Evolutionary conservation across 2,888 invertebrate genomes (phyloP), one percentile per base, ranked within the genome.

Genomic region (Sinentomon sp.): DNA sequence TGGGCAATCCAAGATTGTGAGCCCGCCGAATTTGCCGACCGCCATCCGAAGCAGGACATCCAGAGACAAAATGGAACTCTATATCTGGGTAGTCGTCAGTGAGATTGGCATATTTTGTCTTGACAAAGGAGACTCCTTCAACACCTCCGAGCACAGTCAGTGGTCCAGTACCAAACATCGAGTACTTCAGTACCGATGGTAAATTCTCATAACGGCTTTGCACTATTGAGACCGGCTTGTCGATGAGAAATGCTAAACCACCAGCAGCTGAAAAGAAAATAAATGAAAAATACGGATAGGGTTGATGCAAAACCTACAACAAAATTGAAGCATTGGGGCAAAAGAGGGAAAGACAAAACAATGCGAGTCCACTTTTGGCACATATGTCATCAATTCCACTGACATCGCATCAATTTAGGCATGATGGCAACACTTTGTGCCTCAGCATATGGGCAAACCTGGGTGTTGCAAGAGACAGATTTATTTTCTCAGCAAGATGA

Each of bases 1-100:
- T n/a, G n/a, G n/a, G n/a, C 17, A 47, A 43, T 2, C 42, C 43
- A 27, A 49, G 42, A 1, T 50, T 49, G 36, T 51, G 50, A 6
- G 50, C 49, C 31, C 48, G 46, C 25, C 50, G 48, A 21, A 53
- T 50, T 27, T 51, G 51, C 13, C 46, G 38, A 30, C 55, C 50
- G 30, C 48, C 53, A 40, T 53, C 51, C 5, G 52, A 46, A 17
- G 48, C 48, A 24, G 52, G 49, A 31, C 43, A 76, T 1, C 83
- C 78, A 2, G 83, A 82, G 3, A 82, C 80, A 71, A 85, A 82
- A 47, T 85, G 83, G 45, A 83, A 76, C 45, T 85, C 80, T 28
- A 85, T 68, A 45, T 85, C 83, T 0, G 83, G 83, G 65, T 75
- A 77, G 39, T 69, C 62, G 2, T 68, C 64, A 3, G 71, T 65